Percentiles rank a stretch among this genome's conserved stretches.
These are phyloP conservation scores for Heterohyrax brucei DNA, from an alignment of 2,797 vertebrate genomes.

Conservation along the genomic window DNA sequence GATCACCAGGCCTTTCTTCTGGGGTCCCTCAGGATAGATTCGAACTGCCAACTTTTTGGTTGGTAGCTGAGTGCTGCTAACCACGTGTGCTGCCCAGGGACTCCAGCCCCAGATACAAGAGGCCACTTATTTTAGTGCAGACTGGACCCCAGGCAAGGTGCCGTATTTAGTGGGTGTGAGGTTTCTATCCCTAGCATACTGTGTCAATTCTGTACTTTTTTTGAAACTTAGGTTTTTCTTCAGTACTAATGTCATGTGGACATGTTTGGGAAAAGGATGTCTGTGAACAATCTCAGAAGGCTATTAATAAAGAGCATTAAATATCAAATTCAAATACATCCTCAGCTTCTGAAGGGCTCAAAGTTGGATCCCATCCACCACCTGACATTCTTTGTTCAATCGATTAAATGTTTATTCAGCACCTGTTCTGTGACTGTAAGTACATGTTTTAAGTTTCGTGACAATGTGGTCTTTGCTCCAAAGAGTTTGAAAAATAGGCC, in stretches of 20 bases:
- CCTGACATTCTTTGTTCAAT: constrained; percentile 6
- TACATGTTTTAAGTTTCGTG: background rate
- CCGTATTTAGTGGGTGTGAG: background rate
- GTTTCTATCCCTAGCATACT: background rate
- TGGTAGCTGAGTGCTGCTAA: background rate
- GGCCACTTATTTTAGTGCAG: background rate
- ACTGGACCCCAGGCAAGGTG: background rate
- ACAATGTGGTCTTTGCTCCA: background rate
- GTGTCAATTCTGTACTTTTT: background rate
- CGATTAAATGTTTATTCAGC: background rate
- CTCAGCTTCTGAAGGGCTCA: constrained; percentile 41
- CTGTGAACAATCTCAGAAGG: background rate
- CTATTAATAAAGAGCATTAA: constrained; percentile 58
- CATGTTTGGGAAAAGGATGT: background rate
- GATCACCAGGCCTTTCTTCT: no score
- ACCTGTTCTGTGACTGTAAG: background rate
- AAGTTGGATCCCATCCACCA: constrained; percentile 2
- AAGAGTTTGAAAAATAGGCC: background rate
- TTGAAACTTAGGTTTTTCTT: background rate
- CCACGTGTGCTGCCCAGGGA: background rate
- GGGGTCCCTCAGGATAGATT: background rate
- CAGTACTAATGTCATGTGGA: background rate
- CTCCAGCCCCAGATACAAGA: background rate
- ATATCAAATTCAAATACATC: constrained; percentile 63
- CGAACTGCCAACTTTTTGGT: background rate